Base-by-base conservation (phyloP, 1,140 invertebrate species). In the Drosophila lacertosa region DNA sequence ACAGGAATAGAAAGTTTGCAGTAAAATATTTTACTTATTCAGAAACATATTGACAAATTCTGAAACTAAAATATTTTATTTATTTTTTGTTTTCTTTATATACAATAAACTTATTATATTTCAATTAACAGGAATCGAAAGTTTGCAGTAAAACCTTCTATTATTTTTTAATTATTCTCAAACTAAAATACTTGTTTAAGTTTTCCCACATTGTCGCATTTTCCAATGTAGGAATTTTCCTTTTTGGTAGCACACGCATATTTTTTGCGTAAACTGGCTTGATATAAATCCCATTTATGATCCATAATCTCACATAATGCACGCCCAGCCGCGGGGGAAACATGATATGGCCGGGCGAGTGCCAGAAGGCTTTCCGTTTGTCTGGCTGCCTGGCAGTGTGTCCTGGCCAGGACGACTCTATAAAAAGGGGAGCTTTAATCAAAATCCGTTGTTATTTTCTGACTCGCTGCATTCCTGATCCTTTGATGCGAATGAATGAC, bases 391-490 rank as follows among this genome's bases (percentile, higher is more conserved):
- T n/a, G n/a, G n/a, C 26, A 26, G 24, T 26, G 24, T 29, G 26
- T 29, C 26, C 50, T 58, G 40, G 50, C 32, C 53, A 9, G 18
- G 75, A 82, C 67, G 67, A 88, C 83, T 89, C 73, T 73, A 89
- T 89, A 89, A 89, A 90, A 90, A 77, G 77, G 81, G 82, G 78
- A 88, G 90, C 86, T 90, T 91, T 91, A 91, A 91, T 91, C 90
- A 91, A 91, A 91, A 91, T 91, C 90, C 90, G 90, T 91, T 91
- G 90, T 91, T 91, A 91, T 91, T 91, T 91, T 91, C 90, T 91
- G 90, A 90, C 81, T 91, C 88, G 90, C 80, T 91, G 90, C 90
- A 88, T 90, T 72, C 75, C 74, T 91, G 90, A 91, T 91, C 90
- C 90, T 90, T 90, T 90, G 89, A 90, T 90, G 89, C 89, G 82